Percentiles rank a stretch among this genome's conserved stretches.
Conservation (phyloP, 2,797 vertebrate species). For the Lacerta bilineata region DNA sequence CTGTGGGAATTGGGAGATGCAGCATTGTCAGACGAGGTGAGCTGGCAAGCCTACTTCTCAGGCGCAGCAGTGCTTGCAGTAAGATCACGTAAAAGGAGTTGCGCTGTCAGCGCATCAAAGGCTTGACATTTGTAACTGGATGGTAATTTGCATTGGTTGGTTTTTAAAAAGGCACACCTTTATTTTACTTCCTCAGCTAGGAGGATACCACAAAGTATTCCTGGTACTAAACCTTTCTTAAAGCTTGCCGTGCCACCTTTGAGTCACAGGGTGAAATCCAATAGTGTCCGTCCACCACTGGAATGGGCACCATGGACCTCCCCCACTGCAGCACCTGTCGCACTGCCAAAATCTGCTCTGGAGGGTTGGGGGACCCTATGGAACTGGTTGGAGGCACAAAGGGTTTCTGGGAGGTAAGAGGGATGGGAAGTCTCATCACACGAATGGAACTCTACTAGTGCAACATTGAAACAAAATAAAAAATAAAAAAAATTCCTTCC, state of each 20-base stretch:
- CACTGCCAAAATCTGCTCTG: too few relatives aligned
- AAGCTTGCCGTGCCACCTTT: neutral
- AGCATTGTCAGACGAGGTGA: constrained; percentile 63
- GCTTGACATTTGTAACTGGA: constrained; percentile 34
- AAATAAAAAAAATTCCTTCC: too few relatives aligned
- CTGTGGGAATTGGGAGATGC: constrained; percentile 60
- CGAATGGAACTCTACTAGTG: too few relatives aligned
- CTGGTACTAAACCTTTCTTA: neutral
- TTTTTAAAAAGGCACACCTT: constrained; percentile 26
- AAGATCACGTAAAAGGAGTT: constrained; percentile 61
- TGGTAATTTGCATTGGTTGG: constrained; percentile 26
- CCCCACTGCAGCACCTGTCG: too few relatives aligned
- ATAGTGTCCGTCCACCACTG: too few relatives aligned
- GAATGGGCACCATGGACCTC: too few relatives aligned
- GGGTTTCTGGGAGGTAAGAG: too few relatives aligned
- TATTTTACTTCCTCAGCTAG: constrained; percentile 36
- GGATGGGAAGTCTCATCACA: too few relatives aligned
- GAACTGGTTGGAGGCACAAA: too few relatives aligned
- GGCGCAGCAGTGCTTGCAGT: constrained; percentile 56
- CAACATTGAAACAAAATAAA: too few relatives aligned
- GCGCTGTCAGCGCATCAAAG: constrained; percentile 68
- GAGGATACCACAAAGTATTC: constrained; percentile 3
- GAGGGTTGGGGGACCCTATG: too few relatives aligned
- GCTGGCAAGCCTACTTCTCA: constrained; percentile 48
- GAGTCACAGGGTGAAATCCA: constrained; percentile 3